Evolutionary conservation across 2,888 invertebrate genomes (phyloP).

Genomic region (Drosophila suboccidentalis): DNA sequence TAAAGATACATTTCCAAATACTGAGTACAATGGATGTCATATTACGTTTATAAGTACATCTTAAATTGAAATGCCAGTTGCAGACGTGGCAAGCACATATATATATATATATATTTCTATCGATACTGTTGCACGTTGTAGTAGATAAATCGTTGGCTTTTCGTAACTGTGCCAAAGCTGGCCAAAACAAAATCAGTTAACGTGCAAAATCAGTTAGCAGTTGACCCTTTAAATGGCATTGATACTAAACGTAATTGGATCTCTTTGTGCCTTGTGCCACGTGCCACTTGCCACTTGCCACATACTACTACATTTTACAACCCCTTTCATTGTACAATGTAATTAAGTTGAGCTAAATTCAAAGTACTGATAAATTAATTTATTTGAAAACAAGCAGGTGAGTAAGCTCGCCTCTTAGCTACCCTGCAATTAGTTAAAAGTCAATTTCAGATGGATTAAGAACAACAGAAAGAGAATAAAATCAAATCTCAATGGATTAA

Average conservation of each 20-base stretch:
- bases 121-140: conserved; percentile 17
- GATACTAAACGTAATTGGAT: conserved; percentile 51
- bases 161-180: conserved; percentile 34
- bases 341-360: conserved; percentile 46
- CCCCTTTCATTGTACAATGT: conserved; percentile 25
- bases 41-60: conserved; percentile 21
- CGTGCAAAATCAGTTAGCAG: conserved; percentile 14
- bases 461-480: neutral
- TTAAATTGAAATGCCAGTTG: conserved; percentile 31
- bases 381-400: conserved; percentile 3
- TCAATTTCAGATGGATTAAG: neutral
- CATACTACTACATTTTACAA: conserved; percentile 9
- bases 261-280: conserved; percentile 35
- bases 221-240: conserved; percentile 40
- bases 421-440: neutral
- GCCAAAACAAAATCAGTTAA: conserved; percentile 51
- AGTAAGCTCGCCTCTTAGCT: neutral
- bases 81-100: conserved; percentile 19
- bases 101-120: too few species aligned
- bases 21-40: conserved; percentile 19
- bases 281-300: conserved; percentile 12
- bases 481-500: neutral
- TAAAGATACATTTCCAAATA: conserved; percentile 12
- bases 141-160: conserved; percentile 8
- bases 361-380: conserved; percentile 23